Evolutionary conservation across 2,113 vertebrate species (phyloP).

Genomic region (Abramis brama): DNA sequence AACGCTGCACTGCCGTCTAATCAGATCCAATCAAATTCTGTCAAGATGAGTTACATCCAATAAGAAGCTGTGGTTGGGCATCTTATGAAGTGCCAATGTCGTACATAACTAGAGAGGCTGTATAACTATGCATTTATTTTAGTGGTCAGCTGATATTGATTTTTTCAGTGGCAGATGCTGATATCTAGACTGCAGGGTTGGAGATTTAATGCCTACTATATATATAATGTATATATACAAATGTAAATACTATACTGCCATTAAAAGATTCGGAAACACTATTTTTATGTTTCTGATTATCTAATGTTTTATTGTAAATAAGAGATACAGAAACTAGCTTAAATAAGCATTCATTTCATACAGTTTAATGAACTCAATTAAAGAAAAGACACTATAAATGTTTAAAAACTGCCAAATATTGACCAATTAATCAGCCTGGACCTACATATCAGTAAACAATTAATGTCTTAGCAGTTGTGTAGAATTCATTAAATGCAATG

Average conservation of each 20-base stretch:
- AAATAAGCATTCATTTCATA: neutral
- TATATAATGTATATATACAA: neutral
- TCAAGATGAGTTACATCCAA: conserved; percentile 23
- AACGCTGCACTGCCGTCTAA: conserved; percentile 3
- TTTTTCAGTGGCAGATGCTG: conserved; percentile 4
- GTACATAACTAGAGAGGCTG: neutral
- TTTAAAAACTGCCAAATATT: neutral
- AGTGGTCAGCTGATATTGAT: neutral
- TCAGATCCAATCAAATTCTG: conserved; percentile 34
- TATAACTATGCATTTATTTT: conserved; percentile 23
- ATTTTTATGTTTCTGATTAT: too few species aligned
- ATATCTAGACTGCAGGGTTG: neutral
- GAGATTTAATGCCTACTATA: neutral
- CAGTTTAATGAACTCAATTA: neutral
- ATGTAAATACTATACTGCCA: neutral
- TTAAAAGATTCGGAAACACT: neutral
- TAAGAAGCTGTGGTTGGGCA: conserved; percentile 6
- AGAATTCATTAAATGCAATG: conserved; percentile 3
- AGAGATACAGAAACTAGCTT: neutral
- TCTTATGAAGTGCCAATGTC: neutral
- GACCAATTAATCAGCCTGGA: neutral
- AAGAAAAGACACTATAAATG: neutral
- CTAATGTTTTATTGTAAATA: neutral
- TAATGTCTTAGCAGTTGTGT: neutral
- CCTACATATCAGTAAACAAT: neutral